Percentiles rank a stretch among this genome's conserved stretches.
Conservation (phyloP, 2,113 vertebrate species). For the Butorides virescens region DNA sequence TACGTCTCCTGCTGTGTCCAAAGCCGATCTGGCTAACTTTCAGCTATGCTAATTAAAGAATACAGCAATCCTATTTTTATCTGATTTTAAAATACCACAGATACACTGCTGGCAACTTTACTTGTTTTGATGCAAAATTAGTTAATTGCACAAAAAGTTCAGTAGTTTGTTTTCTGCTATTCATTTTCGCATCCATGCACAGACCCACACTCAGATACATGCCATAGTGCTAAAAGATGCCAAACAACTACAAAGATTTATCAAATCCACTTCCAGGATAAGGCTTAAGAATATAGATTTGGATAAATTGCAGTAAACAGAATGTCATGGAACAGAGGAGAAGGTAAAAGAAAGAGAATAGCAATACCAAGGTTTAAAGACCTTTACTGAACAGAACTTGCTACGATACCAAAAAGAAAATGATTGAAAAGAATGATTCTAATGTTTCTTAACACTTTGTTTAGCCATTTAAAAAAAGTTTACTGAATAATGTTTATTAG, state of each 20-base stretch:
- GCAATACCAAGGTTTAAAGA: background rate
- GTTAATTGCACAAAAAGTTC: background rate
- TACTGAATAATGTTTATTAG: background rate
- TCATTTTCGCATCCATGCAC: background rate
- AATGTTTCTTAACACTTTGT: background rate
- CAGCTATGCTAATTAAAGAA: constrained; percentile 75
- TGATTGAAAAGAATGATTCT: background rate
- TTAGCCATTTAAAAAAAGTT: background rate
- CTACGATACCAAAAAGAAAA: background rate
- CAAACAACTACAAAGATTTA: background rate
- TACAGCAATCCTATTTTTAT: constrained; percentile 72
- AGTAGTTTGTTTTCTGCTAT: background rate
- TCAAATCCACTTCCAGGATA: background rate
- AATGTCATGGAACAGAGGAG: background rate
- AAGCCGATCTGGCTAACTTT: constrained; percentile 69
- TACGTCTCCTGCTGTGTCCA: constrained; percentile 65
- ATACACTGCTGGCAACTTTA: constrained; percentile 31
- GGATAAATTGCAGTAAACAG: background rate
- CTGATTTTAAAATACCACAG: constrained; percentile 67
- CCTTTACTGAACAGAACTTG: background rate
- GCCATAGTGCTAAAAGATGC: background rate
- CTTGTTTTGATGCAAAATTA: constrained; percentile 51
- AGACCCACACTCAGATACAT: background rate
- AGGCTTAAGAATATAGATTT: background rate
- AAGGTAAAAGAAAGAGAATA: background rate